Evolutionary conservation across 2,888 invertebrate genomes (phyloP).

Genomic region (Metacarcinus magister): DNA sequence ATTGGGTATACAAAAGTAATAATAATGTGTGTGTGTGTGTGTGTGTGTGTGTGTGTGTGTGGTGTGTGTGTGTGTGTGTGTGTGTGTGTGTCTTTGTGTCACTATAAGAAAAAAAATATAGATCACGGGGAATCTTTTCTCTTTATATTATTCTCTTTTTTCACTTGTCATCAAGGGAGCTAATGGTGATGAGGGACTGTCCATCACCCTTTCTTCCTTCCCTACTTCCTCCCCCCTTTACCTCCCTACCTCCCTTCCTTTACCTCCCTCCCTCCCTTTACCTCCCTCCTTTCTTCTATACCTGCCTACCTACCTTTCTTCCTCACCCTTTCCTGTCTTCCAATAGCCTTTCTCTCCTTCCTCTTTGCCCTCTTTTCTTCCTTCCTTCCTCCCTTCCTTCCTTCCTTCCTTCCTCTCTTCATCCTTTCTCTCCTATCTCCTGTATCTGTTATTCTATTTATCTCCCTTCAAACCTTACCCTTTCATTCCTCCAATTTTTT

Average conservation of each 20-base stretch:
- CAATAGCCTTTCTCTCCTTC: background rate
- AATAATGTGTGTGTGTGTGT: constrained; percentile 37
- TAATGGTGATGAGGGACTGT: constrained; percentile 27
- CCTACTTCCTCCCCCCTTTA: background rate
- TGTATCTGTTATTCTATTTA: background rate
- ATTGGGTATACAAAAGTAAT: background rate
- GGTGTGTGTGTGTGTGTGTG: background rate
- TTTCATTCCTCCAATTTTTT: background rate
- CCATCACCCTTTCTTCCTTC: constrained; percentile 9
- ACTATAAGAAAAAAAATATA: background rate
- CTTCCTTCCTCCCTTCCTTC: background rate
- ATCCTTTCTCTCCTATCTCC: background rate
- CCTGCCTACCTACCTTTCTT: background rate
- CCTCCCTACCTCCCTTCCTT: background rate
- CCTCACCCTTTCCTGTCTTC: background rate
- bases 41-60: constrained; percentile 18
- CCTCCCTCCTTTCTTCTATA: background rate
- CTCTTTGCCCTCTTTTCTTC: background rate
- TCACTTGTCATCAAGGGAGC: background rate
- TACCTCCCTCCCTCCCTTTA: background rate
- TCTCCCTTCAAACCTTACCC: background rate
- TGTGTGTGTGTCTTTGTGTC: constrained; percentile 26
- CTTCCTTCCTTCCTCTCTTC: background rate
- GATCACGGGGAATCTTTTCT: background rate
- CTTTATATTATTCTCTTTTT: background rate